phyloP scores from a whole-genome alignment of 2,113 vertebrate species.

The Daphoenositta chrysoptera region DNA sequence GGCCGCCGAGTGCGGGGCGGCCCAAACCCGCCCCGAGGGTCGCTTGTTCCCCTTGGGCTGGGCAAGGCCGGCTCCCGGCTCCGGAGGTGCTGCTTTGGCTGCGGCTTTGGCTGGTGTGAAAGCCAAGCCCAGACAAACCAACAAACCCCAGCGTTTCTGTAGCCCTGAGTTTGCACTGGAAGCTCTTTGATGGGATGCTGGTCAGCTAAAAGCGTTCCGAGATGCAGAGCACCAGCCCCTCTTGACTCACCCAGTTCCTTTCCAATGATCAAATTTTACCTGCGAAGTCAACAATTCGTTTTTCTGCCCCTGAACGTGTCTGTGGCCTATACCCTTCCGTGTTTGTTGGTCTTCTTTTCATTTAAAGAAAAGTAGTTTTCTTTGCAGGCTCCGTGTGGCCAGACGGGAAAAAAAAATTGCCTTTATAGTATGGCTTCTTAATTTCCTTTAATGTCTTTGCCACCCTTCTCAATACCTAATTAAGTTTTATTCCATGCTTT shows the following conservation, averaged over 20 bases:
- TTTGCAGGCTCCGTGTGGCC: neutral
- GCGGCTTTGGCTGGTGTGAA: no score
- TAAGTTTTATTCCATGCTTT: neutral
- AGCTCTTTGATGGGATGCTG: no score
- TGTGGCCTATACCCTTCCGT: neutral
- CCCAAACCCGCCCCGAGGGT: neutral
- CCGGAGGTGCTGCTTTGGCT: accelerated
- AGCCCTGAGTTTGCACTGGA: accelerated
- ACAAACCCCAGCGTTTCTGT: accelerated
- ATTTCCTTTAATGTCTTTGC: neutral
- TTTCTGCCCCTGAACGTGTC: neutral
- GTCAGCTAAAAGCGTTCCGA: neutral
- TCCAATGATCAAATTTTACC: neutral
- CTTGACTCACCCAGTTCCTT: neutral
- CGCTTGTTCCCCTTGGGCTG: accelerated
- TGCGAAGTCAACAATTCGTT: accelerated
- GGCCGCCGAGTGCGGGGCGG: neutral
- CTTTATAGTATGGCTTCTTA: accelerated
- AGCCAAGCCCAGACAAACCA: neutral
- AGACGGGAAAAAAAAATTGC: neutral
- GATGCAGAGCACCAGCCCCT: neutral
- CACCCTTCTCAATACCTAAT: neutral
- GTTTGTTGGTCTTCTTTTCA: neutral
- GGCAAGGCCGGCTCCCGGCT: neutral
- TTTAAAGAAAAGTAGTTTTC: neutral